Base-by-base conservation (phyloP, 2,888 invertebrate species). In the Napeogenes sylphis region DNA sequence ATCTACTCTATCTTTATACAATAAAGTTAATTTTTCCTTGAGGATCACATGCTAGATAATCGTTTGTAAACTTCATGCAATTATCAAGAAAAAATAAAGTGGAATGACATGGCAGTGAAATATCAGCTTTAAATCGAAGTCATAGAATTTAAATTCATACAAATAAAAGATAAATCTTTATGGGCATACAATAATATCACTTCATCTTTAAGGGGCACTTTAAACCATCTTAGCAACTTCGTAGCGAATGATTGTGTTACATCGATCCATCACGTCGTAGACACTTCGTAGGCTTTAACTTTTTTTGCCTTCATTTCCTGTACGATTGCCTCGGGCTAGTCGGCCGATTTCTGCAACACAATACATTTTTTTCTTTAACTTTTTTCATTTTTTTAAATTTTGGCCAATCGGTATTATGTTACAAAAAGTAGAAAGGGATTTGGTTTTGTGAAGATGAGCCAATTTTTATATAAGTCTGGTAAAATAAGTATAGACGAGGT, bases 191-290 rank as follows among this genome's bases (percentile, higher is more conserved):
- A 21, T 21, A 84, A 87, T 86, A 85, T 87, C 88, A 85, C 85
- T 87, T 84, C 85, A 87, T 85, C 84, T 82, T 84, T 84, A 84
- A 87, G 87, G 87, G 86, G 87, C 88, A 84, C 86, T 88, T 87
- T 84, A 85, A 82, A 85, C 80, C 80, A 81, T 75, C 80, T 77
- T 70, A 75, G 75, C 75, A 78, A 79, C 79, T 79, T 82, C 81
- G 78, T 81, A 82, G 78, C 76, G 78, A 85, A 84, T 87, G 80
- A 87, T 90, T 90, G 84, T 88, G 85, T 89, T 87, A 85, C 82
- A 81, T 80, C 83, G 80, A 90, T 90, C 87, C 85, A 90, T 90
- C 90, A 90, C 83, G 78, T 78, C 74, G 76, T 78, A 82, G 85
- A 87, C 83, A 78, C 83, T 83, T 82, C 76, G 80, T 82, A 82